Evolutionary conservation across 2,888 invertebrate species (phyloP).

Genomic region (Liopterus haemorrhoidalis): DNA sequence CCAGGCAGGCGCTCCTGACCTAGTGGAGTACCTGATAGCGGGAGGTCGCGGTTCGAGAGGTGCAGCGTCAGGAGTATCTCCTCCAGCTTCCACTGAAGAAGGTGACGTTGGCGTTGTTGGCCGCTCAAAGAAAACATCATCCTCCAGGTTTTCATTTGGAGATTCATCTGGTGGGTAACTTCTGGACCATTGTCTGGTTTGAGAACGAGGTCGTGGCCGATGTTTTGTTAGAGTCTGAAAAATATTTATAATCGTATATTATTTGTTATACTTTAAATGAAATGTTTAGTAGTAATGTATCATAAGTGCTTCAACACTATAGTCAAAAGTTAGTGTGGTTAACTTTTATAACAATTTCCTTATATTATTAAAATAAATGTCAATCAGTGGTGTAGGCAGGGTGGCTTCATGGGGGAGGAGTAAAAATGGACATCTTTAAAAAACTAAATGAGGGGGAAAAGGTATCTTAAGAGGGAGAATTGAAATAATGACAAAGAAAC

Average conservation of each 20-base stretch:
- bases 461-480: too few species aligned
- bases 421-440: too few species aligned
- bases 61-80: constrained; percentile 11
- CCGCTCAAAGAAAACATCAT: constrained; percentile 56
- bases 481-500: too few species aligned
- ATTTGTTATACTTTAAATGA: too few species aligned
- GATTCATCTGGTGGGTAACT: constrained; percentile 58
- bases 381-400: too few species aligned
- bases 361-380: too few species aligned
- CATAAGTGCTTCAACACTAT: too few species aligned
- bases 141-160: constrained; percentile 42
- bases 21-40: constrained; percentile 19
- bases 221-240: constrained; percentile 57
- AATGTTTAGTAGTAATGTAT: too few species aligned
- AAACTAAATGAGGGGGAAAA: too few species aligned
- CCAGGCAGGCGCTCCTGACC: constrained; percentile 42
- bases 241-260: constrained; percentile 25
- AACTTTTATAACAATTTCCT: too few species aligned
- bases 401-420: too few species aligned
- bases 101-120: constrained; percentile 47
- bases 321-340: too few species aligned
- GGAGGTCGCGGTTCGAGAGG: constrained; percentile 16
- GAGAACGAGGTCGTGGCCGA: constrained; percentile 54
- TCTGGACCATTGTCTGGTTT: constrained; percentile 62
- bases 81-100: constrained; percentile 38